Evolutionary conservation across 2,113 vertebrate genomes (phyloP), one percentile per base, ranked within the genome.

Genomic region (Gallinago media): DNA sequence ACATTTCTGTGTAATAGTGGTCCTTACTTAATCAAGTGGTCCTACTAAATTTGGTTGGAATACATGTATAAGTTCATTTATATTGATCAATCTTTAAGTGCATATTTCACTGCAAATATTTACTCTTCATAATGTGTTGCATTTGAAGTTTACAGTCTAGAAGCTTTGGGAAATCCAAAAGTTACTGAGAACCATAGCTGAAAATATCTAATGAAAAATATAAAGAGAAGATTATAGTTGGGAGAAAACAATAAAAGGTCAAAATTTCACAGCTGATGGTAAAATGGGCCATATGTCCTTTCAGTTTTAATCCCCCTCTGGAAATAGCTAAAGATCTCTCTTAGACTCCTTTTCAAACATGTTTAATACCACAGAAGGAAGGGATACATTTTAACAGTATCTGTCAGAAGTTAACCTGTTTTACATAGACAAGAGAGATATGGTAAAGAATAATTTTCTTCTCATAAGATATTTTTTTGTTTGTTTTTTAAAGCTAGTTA

Each of bases 401-500:
- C n/a, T 76, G 32, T 68, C 38, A 77, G 34, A 70, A 70, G 73
- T 63, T 67, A 63, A 46, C 20, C 5, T 91, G 42, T 81, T 94
- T 95, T 92, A 71, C 42, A 85, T 46, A 82, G 81, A 61, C 16
- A 66, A 55, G 54, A 86, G 38, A 72, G 72, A 94, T 58, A 72
- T 29, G 52, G 61, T 80, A 81, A 49, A 22, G 26, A 81, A 15
- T 29, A 46, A 8, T 32, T 91, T 91, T 94, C 96, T 96, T 96
- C 88, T 96, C 88, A 73, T 77, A 74, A 49, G 40, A 42, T 22
- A 14, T 3, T 23, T 38, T 25, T 61, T 42, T 42, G 59, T 42
- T 85, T 42, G 52, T 56, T 96, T 85, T 91, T 50, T 91, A 13
- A 90, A 95, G 50, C 83, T 92, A 88, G 32, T 95, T 96, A 8